Evolutionary conservation across 2,113 vertebrate species (phyloP).

Genomic region (Rhinopithecus roxellana): DNA sequence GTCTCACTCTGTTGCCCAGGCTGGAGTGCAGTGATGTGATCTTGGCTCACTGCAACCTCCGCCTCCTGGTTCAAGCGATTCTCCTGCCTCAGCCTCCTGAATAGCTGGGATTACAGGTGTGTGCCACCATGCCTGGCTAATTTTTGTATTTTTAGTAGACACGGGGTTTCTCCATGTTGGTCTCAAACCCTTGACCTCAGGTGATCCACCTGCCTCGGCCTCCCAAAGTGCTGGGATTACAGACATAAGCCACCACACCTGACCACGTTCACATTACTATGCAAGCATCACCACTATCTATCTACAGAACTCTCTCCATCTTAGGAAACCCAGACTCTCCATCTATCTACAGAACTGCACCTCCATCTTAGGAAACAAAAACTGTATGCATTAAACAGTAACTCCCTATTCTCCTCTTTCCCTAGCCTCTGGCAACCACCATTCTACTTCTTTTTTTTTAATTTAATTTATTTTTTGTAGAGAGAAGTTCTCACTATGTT

Average conservation of each 20-base stretch:
- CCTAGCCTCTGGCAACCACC: not conserved
- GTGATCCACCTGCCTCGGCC: not conserved
- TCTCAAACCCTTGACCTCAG: not conserved
- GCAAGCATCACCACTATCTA: no score
- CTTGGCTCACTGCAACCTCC: no score
- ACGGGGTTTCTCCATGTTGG: no score
- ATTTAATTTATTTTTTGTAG: no score
- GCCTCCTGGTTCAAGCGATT: no score
- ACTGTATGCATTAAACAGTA: not conserved
- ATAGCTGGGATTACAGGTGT: no score
- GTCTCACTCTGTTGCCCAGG: not conserved
- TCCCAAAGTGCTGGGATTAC: not conserved
- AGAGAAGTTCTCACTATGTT: no score
- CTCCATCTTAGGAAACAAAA: not conserved
- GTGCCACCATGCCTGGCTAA: no score
- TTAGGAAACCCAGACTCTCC: not conserved
- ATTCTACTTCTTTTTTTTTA: not conserved
- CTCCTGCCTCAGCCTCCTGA: no score
- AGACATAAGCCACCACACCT: not conserved
- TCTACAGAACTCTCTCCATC: not conserved
- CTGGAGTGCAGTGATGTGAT: not conserved
- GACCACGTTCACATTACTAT: not conserved
- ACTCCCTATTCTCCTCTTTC: not conserved
- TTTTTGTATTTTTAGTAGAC: no score
- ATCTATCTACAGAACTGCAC: not conserved